These are phyloP conservation scores for Tylochromis polylepis DNA, from an alignment of 2,113 vertebrate species.

Conservation along the genomic window DNA sequence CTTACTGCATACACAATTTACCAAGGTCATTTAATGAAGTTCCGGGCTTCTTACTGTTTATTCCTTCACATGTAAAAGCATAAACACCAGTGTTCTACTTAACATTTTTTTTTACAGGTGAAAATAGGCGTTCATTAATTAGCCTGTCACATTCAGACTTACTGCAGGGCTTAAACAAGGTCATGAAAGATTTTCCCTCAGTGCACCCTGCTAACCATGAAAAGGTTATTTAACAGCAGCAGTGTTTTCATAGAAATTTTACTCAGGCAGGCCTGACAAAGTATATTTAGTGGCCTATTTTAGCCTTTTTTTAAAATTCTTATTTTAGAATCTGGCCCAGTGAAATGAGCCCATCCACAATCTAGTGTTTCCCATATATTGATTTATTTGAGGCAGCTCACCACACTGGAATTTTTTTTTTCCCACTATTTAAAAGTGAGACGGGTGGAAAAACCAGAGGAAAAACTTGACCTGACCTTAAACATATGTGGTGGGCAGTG, in stretches of 20 bases:
- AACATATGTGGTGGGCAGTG: background rate
- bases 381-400: background rate
- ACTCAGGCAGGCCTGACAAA: background rate
- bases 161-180: constrained; percentile 42
- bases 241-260: background rate
- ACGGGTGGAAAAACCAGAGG: accelerated
- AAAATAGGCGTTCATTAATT: constrained; percentile 65
- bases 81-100: background rate
- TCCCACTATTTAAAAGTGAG: background rate
- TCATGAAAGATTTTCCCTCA: constrained; percentile 25
- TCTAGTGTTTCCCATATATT: background rate
- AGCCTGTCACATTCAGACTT: constrained; percentile 31
- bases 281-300: background rate
- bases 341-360: background rate
- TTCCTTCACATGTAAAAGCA: background rate
- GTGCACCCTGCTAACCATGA: background rate
- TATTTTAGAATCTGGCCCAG: background rate
- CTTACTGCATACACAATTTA: background rate
- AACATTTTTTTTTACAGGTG: constrained; percentile 53
- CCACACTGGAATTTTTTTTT: background rate
- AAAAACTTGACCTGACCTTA: background rate
- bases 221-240: constrained; percentile 31
- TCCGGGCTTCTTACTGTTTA: constrained; percentile 10
- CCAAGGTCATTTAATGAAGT: constrained; percentile 27
- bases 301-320: background rate